Conservation (phyloP, 2,888 invertebrate genomes). For the Julus scandinavius region DNA sequence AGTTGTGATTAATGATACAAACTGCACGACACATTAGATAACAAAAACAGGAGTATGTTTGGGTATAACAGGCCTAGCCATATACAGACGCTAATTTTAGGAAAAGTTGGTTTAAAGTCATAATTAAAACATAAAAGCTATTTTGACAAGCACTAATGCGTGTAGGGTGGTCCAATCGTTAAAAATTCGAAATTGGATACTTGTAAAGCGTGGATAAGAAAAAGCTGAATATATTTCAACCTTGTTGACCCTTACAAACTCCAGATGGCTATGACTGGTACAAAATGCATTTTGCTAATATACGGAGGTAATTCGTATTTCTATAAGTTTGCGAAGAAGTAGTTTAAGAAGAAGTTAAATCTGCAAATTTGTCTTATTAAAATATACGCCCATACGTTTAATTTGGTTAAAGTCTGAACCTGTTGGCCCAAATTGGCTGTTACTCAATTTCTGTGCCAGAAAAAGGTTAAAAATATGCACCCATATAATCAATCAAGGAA, state of each 20-base stretch:
- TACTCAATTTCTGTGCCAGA: background rate
- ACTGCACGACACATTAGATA: background rate
- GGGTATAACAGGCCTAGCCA: background rate
- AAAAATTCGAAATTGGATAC: background rate
- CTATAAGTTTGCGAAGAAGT: background rate
- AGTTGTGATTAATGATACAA: background rate
- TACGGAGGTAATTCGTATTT: background rate
- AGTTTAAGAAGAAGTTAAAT: too few species aligned
- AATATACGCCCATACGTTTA: background rate
- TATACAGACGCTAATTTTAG: too few species aligned
- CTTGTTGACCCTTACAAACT: background rate
- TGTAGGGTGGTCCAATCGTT: background rate
- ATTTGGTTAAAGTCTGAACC: background rate
- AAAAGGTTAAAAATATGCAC: background rate
- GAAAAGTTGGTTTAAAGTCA: background rate
- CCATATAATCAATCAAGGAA: background rate
- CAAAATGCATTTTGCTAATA: background rate
- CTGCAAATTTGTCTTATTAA: background rate
- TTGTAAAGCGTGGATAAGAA: background rate
- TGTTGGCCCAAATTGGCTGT: background rate
- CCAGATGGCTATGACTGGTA: background rate
- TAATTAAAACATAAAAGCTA: background rate
- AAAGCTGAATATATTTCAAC: background rate
- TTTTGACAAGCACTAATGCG: constrained; percentile 15
- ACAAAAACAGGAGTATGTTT: background rate